These are phyloP conservation scores for Microcebus griseorufus DNA, from an alignment of 2,113 vertebrate genomes.

Conservation along the genomic window DNA sequence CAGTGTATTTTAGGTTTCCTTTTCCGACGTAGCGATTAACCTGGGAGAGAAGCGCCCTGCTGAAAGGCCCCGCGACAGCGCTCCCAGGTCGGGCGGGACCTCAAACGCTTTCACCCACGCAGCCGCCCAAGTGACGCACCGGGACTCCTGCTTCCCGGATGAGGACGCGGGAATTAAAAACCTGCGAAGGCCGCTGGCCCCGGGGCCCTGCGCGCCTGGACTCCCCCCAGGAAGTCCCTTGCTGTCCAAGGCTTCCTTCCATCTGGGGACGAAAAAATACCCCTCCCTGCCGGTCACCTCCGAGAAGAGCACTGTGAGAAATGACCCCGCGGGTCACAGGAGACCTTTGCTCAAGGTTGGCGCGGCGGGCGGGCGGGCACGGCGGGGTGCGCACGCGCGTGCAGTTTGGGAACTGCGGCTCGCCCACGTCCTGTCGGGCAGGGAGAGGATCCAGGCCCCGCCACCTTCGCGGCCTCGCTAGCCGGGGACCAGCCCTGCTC, in stretches of 20 bases:
- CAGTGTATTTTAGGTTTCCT: not conserved
- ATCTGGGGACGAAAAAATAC: not conserved
- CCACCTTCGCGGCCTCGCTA: too few species aligned
- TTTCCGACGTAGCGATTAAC: not conserved
- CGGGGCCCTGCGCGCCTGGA: too few species aligned
- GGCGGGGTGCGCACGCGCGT: not conserved
- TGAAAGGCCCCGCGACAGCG: too few species aligned
- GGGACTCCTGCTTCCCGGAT: not conserved
- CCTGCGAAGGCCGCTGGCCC: not conserved
- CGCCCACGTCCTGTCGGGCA: rapidly evolving
- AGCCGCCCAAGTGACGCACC: not conserved
- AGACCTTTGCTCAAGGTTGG: not conserved
- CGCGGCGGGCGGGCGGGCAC: not conserved
- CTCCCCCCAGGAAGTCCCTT: not conserved
- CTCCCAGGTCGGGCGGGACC: not conserved
- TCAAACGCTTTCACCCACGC: not conserved
- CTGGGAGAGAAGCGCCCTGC: not conserved
- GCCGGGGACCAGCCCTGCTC: rapidly evolving
- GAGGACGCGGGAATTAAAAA: not conserved
- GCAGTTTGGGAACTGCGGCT: not conserved
- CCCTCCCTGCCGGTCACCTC: too few species aligned
- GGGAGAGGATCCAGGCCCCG: rapidly evolving
- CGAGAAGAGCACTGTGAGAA: not conserved
- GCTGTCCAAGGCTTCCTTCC: not conserved
- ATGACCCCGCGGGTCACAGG: rapidly evolving